phyloP scores from a whole-genome alignment of 2,113 vertebrate species.

The Dinomys branickii region DNA sequence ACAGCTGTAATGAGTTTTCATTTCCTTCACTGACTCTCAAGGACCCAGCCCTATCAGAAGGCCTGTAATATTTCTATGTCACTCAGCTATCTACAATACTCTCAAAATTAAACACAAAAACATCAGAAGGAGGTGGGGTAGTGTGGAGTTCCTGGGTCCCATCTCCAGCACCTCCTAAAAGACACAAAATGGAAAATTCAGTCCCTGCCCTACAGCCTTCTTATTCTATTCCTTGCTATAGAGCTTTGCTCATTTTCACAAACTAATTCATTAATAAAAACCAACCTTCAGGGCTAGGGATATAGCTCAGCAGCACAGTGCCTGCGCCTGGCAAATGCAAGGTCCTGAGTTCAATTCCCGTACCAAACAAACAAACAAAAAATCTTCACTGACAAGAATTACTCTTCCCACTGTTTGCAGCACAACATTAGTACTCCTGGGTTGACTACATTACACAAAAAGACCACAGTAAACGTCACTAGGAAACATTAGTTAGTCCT shows the following conservation, averaged over 20 bases:
- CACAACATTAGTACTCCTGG: slow-evolving; percentile 67
- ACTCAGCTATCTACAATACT: background rate
- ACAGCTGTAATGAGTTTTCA: background rate
- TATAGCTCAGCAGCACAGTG: too few species aligned
- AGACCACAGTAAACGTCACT: slow-evolving; percentile 33
- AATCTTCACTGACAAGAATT: slow-evolving; percentile 71
- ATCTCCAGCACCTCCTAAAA: background rate
- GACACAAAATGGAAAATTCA: slow-evolving; percentile 47
- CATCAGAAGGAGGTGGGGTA: too few species aligned
- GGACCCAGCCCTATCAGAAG: background rate
- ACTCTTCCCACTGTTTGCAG: slow-evolving; percentile 52
- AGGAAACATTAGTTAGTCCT: slow-evolving; percentile 37
- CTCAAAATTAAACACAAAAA: background rate
- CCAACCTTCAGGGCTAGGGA: too few species aligned
- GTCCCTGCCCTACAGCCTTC: slow-evolving; percentile 29
- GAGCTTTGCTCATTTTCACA: slow-evolving; percentile 61
- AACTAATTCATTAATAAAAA: slow-evolving; percentile 49
- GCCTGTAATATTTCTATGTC: background rate
- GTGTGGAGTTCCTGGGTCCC: background rate
- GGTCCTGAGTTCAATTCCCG: too few species aligned
- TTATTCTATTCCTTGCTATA: slow-evolving; percentile 60
- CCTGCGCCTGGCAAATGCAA: too few species aligned
- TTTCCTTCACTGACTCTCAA: background rate
- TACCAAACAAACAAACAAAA: too few species aligned
- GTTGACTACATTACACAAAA: slow-evolving; percentile 52